Percentiles rank a stretch among this genome's conserved stretches.
Evolutionary conservation across 2,888 invertebrate species (phyloP).

Genomic region (Aphidius colemani): DNA sequence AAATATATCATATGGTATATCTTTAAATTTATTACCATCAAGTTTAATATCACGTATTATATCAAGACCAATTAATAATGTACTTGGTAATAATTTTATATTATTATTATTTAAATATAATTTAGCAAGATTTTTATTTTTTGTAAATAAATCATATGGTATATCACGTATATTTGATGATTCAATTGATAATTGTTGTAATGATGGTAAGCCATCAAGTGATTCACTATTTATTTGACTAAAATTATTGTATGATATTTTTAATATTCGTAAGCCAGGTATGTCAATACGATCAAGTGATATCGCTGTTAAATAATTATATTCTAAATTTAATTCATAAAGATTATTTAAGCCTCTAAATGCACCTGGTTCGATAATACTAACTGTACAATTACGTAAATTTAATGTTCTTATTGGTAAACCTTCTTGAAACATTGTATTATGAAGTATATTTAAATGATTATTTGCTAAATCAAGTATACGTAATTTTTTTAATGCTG

Average conservation of each 20-base stretch:
- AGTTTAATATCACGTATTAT: constrained; percentile 78
- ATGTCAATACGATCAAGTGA: constrained; percentile 76
- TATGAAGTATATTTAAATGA: constrained; percentile 72
- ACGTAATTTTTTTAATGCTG: constrained; percentile 74
- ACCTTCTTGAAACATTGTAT: constrained; percentile 75
- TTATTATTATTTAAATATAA: constrained; percentile 76
- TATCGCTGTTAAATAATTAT: constrained; percentile 72
- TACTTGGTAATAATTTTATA: constrained; percentile 70
- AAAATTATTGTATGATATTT: constrained; percentile 79
- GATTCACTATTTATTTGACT: constrained; percentile 72
- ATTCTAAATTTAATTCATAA: constrained; percentile 77
- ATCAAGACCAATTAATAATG: constrained; percentile 75
- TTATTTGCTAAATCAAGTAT: constrained; percentile 82
- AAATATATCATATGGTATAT: constrained; percentile 79
- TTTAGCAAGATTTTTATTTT: constrained; percentile 77
- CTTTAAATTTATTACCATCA: constrained; percentile 73
- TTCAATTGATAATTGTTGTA: constrained; percentile 75
- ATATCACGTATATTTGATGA: constrained; percentile 72
- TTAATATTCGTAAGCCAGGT: constrained; percentile 74
- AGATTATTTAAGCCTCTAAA: constrained; percentile 76
- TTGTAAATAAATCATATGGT: constrained; percentile 73
- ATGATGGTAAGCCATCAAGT: constrained; percentile 76
- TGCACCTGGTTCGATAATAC: constrained; percentile 73
- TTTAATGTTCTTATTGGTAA: constrained; percentile 75
- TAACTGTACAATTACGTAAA: constrained; percentile 76